phyloP scores from a whole-genome alignment of 2,888 invertebrate species.

The Chouioia cunea region DNA sequence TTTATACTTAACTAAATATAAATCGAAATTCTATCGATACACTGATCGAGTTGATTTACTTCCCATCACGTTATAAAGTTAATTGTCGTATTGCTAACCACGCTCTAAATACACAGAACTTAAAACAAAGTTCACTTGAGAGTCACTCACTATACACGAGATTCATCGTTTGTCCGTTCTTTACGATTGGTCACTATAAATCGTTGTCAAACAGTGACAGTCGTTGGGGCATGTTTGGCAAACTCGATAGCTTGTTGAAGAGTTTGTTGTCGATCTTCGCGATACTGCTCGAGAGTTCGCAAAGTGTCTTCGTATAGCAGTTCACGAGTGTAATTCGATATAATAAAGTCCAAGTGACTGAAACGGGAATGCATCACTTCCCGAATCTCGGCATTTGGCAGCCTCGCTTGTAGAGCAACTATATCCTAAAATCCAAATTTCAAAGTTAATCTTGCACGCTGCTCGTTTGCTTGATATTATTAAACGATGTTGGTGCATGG shows the following conservation, averaged over 20 bases:
- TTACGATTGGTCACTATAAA: neutral
- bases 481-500: neutral
- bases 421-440: conserved; percentile 49
- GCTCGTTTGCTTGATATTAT: conserved; percentile 13
- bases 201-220: conserved; percentile 33
- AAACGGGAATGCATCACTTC: conserved; percentile 50
- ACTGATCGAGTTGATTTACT: too few species aligned
- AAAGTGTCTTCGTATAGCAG: conserved; percentile 50
- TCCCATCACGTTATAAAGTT: too few species aligned
- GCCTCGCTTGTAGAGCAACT: conserved; percentile 44
- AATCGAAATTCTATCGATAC: too few species aligned
- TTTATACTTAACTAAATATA: too few species aligned
- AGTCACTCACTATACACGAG: too few species aligned
- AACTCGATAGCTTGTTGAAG: conserved; percentile 28
- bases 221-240: conserved; percentile 36
- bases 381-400: conserved; percentile 48
- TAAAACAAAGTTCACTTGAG: too few species aligned
- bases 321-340: conserved; percentile 47
- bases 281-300: conserved; percentile 16
- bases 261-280: conserved; percentile 1
- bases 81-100: too few species aligned
- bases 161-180: neutral
- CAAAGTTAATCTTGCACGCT: neutral
- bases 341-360: conserved; percentile 53
- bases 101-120: too few species aligned